Evolutionary conservation across 2,888 invertebrate species (phyloP), one percentile per base, ranked within the genome.

Genomic region (Drosophila falleni): DNA sequence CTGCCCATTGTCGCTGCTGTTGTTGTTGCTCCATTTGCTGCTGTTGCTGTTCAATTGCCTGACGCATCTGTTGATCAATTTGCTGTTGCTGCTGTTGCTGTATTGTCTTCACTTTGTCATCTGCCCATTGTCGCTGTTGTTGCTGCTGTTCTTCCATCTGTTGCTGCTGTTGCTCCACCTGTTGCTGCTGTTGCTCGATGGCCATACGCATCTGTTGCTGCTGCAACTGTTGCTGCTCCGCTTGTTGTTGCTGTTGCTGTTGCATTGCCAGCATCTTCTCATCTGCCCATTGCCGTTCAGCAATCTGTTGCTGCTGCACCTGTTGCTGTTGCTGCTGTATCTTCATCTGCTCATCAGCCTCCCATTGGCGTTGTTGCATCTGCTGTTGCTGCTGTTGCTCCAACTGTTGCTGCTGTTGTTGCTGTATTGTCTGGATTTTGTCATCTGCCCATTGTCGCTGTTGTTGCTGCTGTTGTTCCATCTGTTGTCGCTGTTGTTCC

Each of bases 361-460:
- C 29, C 29, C 11, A 37, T 23, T 19, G 51, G 16, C 41, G 54
- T 31, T n/a, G 39, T 42, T 53, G 5, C 29, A 29, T 29, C 29
- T 29, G 29, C 8, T 29, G 33, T 5, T 61, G 33, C 44, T 79
- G 60, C 66, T 49, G 33, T 13, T 50, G 13, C 35, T 33, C 8
- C 44, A 5, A 0, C 13, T 44, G 44, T 8, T 23, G 39, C 15
- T 62, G 53, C 31, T 51, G 39, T 13, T 62, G 53, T 26, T 51
- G 51, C 23, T 23, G 13, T 26, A 51, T 26, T 66, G 50, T n/a
- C 42, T 23, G 61, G 0, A 19, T 15, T 4, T 68, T 63, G 5
- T 78, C 66, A 9, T 70, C 61, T 0, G 47, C 46, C 78, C 66
- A 69, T 16, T 75, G 71, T 0, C 65, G 54, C 23, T 13, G 37